Evolutionary conservation across 1,140 invertebrate genomes (phyloP).

Genomic region (Brachionus rotundiformis): DNA sequence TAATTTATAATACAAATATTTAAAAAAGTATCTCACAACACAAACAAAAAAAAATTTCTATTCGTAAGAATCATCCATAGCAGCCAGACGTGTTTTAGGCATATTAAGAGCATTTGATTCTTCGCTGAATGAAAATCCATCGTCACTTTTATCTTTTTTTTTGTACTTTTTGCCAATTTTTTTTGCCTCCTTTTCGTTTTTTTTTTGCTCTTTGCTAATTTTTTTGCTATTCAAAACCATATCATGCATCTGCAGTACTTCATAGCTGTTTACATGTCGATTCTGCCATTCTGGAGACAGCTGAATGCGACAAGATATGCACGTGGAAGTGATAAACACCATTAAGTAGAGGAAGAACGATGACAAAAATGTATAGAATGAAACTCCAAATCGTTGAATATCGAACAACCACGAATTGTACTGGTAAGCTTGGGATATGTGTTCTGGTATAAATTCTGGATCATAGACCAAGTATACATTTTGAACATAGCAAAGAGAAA

Average conservation of each 20-base stretch:
- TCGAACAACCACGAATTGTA: slow-evolving; percentile 42
- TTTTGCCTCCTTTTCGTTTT: slow-evolving; percentile 33
- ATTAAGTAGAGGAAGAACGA: slow-evolving; percentile 24
- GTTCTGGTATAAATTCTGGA: slow-evolving; percentile 42
- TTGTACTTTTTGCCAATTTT: slow-evolving; percentile 39
- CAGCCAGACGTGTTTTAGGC: slow-evolving; percentile 4
- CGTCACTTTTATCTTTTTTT: slow-evolving; percentile 39
- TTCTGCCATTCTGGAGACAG: slow-evolving; percentile 25
- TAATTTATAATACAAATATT: slow-evolving; percentile 12
- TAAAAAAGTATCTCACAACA: slow-evolving; percentile 20
- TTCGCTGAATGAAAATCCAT: slow-evolving; percentile 40
- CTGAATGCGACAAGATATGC: slow-evolving; percentile 39
- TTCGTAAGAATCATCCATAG: slow-evolving; percentile 30
- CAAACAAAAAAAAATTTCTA: slow-evolving; percentile 5
- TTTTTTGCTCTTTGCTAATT: neutral
- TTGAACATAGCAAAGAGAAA: neutral
- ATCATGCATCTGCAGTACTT: slow-evolving; percentile 47
- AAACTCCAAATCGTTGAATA: slow-evolving; percentile 30
- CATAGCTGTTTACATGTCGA: slow-evolving; percentile 37
- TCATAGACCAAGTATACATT: slow-evolving; percentile 40
- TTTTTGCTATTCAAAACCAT: slow-evolving; percentile 37
- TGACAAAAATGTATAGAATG: slow-evolving; percentile 30
- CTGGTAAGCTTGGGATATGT: slow-evolving; percentile 46
- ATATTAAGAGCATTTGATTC: slow-evolving; percentile 15
- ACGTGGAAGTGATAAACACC: slow-evolving; percentile 15